These are phyloP conservation scores for Hirtodrosophila alboralis DNA, from an alignment of 2,888 invertebrate genomes.

Conservation along the genomic window DNA sequence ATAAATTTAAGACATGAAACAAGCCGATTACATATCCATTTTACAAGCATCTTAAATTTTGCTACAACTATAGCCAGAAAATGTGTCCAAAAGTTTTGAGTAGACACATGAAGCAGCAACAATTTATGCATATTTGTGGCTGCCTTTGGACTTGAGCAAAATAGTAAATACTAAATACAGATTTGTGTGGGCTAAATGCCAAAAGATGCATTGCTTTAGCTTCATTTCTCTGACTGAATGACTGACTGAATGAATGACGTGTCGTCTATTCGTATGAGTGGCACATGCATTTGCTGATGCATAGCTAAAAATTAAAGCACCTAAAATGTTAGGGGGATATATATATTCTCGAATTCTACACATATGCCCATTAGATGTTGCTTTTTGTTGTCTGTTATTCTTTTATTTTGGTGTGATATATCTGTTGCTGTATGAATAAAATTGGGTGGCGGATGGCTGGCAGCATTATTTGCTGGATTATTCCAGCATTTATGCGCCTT, in stretches of 20 bases:
- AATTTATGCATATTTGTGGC: constrained; percentile 58
- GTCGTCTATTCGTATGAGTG: constrained; percentile 53
- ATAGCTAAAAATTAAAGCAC: constrained; percentile 42
- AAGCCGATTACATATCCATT: constrained; percentile 45
- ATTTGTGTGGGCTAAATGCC: constrained; percentile 61
- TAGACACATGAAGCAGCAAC: constrained; percentile 36
- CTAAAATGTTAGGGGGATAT: constrained; percentile 49
- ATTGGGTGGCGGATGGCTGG: constrained; percentile 29
- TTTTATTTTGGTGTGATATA: constrained; percentile 52
- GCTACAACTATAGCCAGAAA: constrained; percentile 49
- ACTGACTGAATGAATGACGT: constrained; percentile 51
- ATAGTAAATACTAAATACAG: constrained; percentile 38
- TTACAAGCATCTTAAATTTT: constrained; percentile 31
- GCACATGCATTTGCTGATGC: constrained; percentile 59
- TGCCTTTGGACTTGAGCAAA: constrained; percentile 32
- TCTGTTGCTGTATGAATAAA: constrained; percentile 46
- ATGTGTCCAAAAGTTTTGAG: constrained; percentile 51
- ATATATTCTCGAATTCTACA: too few relatives aligned
- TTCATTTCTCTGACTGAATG: not conserved
- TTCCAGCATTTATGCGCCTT: constrained; percentile 32
- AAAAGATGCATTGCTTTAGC: constrained; percentile 35
- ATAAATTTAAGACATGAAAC: constrained; percentile 54
- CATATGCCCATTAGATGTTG: constrained; percentile 57
- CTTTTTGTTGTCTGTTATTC: constrained; percentile 37
- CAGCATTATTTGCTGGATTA: constrained; percentile 32